A percentile compares a stretch with the other conserved stretches of the same genome.
Conservation (phyloP, 2,113 vertebrate species). For the Dipodomys ordii region DNA sequence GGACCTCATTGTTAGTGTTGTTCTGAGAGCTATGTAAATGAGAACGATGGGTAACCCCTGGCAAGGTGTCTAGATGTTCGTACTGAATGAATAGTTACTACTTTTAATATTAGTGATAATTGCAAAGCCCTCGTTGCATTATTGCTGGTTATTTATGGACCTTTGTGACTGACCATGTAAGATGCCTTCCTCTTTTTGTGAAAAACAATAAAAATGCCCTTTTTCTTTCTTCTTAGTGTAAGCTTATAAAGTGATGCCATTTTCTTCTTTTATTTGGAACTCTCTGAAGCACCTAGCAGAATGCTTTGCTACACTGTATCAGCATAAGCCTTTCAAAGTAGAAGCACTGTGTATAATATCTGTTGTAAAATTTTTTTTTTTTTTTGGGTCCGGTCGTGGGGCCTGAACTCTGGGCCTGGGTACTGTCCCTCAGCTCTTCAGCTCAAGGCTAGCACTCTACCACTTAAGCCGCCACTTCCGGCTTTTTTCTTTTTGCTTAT, state of each 20-base stretch:
- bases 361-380: background rate
- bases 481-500: no score
- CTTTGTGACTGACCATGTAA: background rate
- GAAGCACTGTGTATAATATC: background rate
- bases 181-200: background rate
- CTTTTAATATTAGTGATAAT: background rate
- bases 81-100: background rate
- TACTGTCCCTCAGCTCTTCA: no score
- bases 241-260: background rate
- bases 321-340: conserved; percentile 1
- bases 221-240: background rate
- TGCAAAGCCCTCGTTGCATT: background rate
- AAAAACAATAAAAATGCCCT: background rate
- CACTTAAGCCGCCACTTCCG: no score
- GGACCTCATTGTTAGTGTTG: background rate
- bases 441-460: no score
- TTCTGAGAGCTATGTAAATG: background rate
- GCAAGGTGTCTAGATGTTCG: background rate
- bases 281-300: background rate
- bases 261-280: conserved; percentile 1
- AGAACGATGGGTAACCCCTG: background rate
- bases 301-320: background rate
- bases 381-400: no score
- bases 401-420: no score
- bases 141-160: conserved; percentile 22